phyloP scores from a whole-genome alignment of 2,113 vertebrate genomes.

The Lophura nycthemera region DNA sequence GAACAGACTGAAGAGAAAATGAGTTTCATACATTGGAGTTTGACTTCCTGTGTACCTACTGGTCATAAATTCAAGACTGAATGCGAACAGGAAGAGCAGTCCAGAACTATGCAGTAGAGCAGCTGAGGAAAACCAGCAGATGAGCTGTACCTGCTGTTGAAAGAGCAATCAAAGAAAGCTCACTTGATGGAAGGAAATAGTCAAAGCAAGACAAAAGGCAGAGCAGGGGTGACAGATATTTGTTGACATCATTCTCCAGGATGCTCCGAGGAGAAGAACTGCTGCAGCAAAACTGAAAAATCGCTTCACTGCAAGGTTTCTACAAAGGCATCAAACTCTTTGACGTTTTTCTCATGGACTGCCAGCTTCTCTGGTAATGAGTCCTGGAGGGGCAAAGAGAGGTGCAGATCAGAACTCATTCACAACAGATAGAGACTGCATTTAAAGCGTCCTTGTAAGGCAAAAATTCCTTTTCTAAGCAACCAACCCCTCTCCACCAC shows the following conservation, averaged over 20 bases:
- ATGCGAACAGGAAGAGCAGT: neutral
- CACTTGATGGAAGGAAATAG: slow-evolving; percentile 18
- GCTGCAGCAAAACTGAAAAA: slow-evolving; percentile 20
- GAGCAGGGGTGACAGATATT: neutral
- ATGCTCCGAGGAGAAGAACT: slow-evolving; percentile 36
- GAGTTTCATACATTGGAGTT: neutral
- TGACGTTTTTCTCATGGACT: slow-evolving; percentile 95
- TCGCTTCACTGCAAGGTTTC: slow-evolving; percentile 92
- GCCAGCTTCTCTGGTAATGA: slow-evolving; percentile 96
- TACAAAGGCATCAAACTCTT: slow-evolving; percentile 98
- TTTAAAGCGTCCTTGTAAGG: neutral
- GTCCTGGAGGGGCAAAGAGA: slow-evolving; percentile 81
- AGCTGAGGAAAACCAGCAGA: neutral
- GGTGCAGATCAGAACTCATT: neutral
- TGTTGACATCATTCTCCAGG: slow-evolving; percentile 27
- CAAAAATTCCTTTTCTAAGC: neutral
- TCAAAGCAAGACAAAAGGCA: slow-evolving; percentile 4
- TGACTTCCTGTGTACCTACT: neutral
- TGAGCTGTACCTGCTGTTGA: neutral
- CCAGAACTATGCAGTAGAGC: neutral
- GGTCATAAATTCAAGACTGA: neutral
- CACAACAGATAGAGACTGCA: neutral
- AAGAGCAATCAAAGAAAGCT: slow-evolving; percentile 17
- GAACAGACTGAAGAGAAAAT: neutral
- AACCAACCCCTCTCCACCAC: neutral